Percentiles rank a stretch among this genome's conserved stretches.
These are phyloP conservation scores for Eriocheir sinensis DNA, from an alignment of 1,140 invertebrate species.

Conservation along the genomic window DNA sequence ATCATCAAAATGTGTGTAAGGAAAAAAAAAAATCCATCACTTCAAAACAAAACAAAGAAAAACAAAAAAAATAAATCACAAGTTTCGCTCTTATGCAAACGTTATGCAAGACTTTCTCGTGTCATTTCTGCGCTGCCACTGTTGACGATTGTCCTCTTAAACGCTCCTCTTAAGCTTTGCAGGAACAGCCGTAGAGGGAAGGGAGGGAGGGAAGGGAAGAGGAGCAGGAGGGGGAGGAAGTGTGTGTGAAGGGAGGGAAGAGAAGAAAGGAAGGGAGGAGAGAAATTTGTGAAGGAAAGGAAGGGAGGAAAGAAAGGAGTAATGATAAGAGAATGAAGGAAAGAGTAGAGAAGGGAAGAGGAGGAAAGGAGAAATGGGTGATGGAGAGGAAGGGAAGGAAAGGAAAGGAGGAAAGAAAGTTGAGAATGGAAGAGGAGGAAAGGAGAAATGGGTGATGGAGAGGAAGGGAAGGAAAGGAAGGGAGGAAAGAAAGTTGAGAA, in stretches of 20 bases:
- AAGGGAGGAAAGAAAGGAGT: background rate
- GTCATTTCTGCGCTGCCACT: no score
- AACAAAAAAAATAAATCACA: no score
- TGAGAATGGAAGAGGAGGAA: background rate
- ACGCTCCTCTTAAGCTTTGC: no score
- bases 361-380: background rate
- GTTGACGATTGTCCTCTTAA: no score
- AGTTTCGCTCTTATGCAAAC: no score
- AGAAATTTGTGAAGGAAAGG: background rate
- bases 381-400: background rate
- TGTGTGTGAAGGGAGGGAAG: background rate
- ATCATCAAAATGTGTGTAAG: no score
- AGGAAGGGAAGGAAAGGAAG: constrained; percentile 18
- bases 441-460: no score
- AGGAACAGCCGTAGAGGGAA: background rate
- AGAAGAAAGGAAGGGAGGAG: background rate
- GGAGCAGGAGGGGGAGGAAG: constrained; percentile 18
- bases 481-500: background rate
- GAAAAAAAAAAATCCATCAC: no score
- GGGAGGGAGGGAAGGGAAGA: background rate
- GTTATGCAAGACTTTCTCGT: no score
- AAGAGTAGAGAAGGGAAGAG: background rate
- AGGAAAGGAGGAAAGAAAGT: no score
- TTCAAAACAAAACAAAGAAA: no score
- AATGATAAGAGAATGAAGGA: background rate